Evolutionary conservation across 2,113 vertebrate genomes (phyloP).

Genomic region (Catharus bicknelli): DNA sequence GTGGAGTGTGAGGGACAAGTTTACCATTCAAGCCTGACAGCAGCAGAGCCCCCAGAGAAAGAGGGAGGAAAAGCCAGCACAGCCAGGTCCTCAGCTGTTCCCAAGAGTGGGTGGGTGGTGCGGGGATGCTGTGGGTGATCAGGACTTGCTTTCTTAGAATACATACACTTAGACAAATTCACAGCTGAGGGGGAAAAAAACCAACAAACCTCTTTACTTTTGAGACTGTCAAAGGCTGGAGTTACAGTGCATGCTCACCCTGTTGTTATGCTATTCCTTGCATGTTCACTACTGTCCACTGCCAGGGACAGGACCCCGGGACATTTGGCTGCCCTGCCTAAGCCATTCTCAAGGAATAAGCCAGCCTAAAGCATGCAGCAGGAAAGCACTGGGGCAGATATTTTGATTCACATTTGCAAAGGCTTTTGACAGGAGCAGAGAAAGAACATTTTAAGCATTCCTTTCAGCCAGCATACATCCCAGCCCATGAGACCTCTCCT

Average conservation of each 20-base stretch:
- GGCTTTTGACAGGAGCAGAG: constrained; percentile 50
- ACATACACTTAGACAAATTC: not conserved
- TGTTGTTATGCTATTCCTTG: not conserved
- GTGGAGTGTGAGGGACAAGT: accelerated
- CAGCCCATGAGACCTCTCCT: not conserved
- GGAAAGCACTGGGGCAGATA: constrained; percentile 20
- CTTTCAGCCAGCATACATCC: constrained; percentile 20
- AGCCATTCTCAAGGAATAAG: not conserved
- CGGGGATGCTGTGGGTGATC: not conserved
- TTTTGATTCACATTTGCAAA: constrained; percentile 39
- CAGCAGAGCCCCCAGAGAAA: not conserved
- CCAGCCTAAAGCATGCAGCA: not conserved
- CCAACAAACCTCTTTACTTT: not conserved
- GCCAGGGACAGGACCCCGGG: not conserved
- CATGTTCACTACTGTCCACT: not conserved
- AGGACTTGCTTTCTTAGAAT: not conserved
- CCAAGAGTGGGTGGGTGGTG: accelerated
- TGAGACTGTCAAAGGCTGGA: not conserved
- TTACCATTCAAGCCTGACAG: not conserved
- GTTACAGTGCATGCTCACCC: not conserved
- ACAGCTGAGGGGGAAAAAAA: not conserved
- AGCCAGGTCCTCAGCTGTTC: not conserved
- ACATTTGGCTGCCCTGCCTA: not conserved
- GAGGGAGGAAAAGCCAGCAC: not conserved
- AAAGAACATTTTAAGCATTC: constrained; percentile 56